Percentiles rank a stretch among this genome's conserved stretches.
Conservation (phyloP, 2,797 vertebrate species). For the Alosa sapidissima region DNA sequence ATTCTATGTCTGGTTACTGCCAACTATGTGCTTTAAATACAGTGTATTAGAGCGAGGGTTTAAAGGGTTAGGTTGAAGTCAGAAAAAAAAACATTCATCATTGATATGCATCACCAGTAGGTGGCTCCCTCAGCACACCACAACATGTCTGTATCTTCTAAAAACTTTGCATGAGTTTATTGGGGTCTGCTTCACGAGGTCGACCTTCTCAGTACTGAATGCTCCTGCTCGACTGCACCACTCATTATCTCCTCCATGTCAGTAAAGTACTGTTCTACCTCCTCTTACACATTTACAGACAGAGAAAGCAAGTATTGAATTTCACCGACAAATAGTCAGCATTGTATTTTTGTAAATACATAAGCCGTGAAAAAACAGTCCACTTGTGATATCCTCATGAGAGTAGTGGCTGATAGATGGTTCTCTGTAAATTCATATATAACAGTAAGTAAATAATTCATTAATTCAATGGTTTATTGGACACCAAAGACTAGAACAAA, state of each 20-base stretch:
- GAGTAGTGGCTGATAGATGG: too few species aligned
- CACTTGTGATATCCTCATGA: too few species aligned
- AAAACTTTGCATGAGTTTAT: not conserved
- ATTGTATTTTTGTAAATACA: not conserved
- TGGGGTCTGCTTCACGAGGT: not conserved
- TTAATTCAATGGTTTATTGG: not conserved
- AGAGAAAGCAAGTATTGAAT: not conserved
- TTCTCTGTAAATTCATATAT: not conserved
- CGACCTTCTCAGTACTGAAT: not conserved
- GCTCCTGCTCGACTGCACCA: not conserved
- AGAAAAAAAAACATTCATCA: not conserved
- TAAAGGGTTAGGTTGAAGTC: not conserved
- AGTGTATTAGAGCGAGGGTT: not conserved
- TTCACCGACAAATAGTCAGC: not conserved
- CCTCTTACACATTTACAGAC: not conserved
- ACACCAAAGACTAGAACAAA: not conserved
- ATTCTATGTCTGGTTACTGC: not conserved
- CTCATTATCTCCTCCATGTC: not conserved
- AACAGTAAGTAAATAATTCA: not conserved
- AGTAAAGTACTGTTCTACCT: not conserved
- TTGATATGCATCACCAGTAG: not conserved
- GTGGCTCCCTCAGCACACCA: not conserved
- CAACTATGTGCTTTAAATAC: not conserved
- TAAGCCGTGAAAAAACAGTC: not conserved
- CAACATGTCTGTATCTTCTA: not conserved